phyloP scores from a whole-genome alignment of 2,888 invertebrate genomes.

The Strigamia crassipes region DNA sequence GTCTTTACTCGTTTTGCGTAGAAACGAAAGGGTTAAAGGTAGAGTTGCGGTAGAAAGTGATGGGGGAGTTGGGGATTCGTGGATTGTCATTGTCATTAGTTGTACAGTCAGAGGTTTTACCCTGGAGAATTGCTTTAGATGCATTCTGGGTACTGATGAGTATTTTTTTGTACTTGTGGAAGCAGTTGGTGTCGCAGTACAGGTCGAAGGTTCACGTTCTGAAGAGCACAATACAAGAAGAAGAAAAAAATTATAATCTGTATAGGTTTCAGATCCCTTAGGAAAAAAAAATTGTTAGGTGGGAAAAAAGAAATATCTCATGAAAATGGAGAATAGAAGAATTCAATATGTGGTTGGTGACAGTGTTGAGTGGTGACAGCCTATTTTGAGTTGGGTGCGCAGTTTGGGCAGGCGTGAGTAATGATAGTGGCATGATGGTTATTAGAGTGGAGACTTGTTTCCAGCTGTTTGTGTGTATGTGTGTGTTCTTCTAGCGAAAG shows the following conservation, averaged over 20 bases:
- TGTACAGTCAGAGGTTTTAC: slow-evolving; percentile 13
- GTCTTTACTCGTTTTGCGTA: background rate
- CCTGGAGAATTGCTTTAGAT: background rate
- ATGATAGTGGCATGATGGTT: slow-evolving; percentile 22
- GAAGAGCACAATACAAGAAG: background rate
- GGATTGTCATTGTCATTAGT: slow-evolving; percentile 40
- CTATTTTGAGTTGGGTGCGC: slow-evolving; percentile 24
- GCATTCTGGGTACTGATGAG: slow-evolving; percentile 38
- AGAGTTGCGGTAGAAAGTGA: background rate
- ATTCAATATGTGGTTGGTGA: slow-evolving; percentile 32
- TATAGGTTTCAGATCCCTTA: background rate
- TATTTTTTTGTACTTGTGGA: background rate
- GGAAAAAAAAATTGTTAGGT: background rate
- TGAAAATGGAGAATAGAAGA: slow-evolving; percentile 36
- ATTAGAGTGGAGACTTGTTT: slow-evolving; percentile 7
- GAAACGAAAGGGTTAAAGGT: background rate
- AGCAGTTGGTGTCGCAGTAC: background rate
- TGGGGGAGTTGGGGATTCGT: background rate
- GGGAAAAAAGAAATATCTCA: slow-evolving; percentile 13
- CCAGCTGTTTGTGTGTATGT: slow-evolving; percentile 8
- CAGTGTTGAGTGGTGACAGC: slow-evolving; percentile 37
- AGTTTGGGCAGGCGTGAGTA: slow-evolving; percentile 30
- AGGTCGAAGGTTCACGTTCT: background rate
- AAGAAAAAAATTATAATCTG: slow-evolving; percentile 3
- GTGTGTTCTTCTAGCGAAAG: background rate